These are phyloP conservation scores for Sterrhoptilus dennistouni DNA, from an alignment of 2,113 vertebrate species.

Conservation along the genomic window DNA sequence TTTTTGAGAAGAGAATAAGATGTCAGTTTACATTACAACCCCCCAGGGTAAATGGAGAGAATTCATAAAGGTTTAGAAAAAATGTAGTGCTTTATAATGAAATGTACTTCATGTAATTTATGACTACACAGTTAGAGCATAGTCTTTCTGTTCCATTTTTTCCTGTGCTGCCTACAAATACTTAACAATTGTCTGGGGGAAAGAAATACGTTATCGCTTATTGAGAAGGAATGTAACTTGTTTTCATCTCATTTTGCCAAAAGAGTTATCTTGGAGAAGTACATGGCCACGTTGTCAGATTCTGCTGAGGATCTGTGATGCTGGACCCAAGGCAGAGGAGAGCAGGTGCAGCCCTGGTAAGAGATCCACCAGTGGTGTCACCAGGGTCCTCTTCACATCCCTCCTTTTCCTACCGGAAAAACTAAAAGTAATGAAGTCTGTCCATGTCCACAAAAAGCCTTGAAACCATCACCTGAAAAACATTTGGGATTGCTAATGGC, in stretches of 20 bases:
- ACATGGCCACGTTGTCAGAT: background rate
- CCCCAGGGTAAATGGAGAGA: slow-evolving; percentile 69
- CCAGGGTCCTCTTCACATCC: background rate
- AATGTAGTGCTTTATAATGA: slow-evolving; percentile 73
- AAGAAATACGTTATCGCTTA: slow-evolving; percentile 47
- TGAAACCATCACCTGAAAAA: background rate
- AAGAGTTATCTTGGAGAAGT: background rate
- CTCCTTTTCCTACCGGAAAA: background rate
- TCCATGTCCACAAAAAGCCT: background rate
- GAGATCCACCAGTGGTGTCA: background rate
- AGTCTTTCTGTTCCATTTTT: slow-evolving; percentile 61
- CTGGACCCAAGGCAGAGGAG: background rate
- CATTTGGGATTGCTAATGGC: background rate
- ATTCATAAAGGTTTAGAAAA: slow-evolving; percentile 73
- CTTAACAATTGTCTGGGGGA: slow-evolving; percentile 58
- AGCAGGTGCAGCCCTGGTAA: background rate
- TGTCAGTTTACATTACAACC: slow-evolving; percentile 76
- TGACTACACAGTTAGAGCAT: slow-evolving; percentile 53
- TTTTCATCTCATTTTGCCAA: background rate
- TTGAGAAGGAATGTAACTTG: slow-evolving; percentile 50
- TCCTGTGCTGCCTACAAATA: slow-evolving; percentile 5
- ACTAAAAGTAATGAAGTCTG: background rate
- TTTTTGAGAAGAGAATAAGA: slow-evolving; percentile 74
- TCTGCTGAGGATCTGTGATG: rapidly evolving
- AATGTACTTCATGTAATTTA: slow-evolving; percentile 77